Conservation (phyloP, 2,888 invertebrate genomes). For the Mantis religiosa region DNA sequence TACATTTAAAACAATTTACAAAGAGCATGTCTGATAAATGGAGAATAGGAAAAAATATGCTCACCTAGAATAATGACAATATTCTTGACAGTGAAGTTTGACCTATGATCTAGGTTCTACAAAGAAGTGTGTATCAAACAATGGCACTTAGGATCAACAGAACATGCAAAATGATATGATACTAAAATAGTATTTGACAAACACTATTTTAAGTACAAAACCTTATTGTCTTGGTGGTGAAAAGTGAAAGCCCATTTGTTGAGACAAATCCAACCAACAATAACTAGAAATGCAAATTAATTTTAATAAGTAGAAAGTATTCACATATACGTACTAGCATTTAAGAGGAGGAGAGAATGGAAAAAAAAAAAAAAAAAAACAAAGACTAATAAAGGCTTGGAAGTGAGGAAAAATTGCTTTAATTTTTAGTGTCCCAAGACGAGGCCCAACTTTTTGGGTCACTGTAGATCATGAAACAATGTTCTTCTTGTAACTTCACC, state of each 20-base stretch:
- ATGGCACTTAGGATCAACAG: not conserved
- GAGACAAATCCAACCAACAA: not conserved
- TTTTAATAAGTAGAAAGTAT: too few species aligned
- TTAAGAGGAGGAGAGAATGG: fast-evolving
- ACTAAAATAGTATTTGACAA: not conserved
- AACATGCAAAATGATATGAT: not conserved
- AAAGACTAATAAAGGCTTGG: too few species aligned
- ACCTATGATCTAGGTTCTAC: not conserved
- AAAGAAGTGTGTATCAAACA: not conserved
- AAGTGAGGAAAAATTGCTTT: too few species aligned
- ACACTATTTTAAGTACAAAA: not conserved
- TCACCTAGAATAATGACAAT: not conserved
- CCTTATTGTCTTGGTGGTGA: not conserved
- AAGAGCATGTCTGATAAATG: not conserved
- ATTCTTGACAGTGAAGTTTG: not conserved
- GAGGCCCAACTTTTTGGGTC: too few species aligned
- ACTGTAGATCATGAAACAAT: too few species aligned
- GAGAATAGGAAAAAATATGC: not conserved
- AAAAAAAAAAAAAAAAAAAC: too few species aligned
- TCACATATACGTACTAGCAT: too few species aligned
- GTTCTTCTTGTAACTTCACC: too few species aligned
- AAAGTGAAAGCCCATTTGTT: not conserved
- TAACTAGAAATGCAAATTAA: too few species aligned
- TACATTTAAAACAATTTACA: not conserved
- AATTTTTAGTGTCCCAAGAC: too few species aligned